Percentiles rank a stretch among this genome's conserved stretches.
Evolutionary conservation across 2,888 invertebrate genomes (phyloP).

Genomic region (Lepidocyrtoides sp.): DNA sequence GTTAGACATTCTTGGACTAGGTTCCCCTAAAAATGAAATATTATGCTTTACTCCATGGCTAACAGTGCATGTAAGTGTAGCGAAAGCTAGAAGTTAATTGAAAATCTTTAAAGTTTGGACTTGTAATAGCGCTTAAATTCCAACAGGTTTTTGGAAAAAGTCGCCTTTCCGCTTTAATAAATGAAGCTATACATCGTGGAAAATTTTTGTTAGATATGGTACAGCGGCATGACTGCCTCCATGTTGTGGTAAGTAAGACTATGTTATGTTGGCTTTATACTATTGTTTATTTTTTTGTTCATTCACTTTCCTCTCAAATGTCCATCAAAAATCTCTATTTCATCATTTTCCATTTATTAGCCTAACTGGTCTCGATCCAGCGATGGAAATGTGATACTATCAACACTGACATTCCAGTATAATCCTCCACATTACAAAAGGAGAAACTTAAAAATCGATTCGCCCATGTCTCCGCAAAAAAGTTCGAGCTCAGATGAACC

Average conservation of each 20-base stretch:
- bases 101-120: too few species aligned
- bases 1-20: conserved; percentile 82
- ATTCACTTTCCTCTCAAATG: too few species aligned
- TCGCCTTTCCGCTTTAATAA: conserved; percentile 80
- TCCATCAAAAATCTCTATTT: not conserved
- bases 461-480: conserved; percentile 47
- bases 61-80: conserved; percentile 81
- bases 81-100: conserved; percentile 18
- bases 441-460: conserved; percentile 61
- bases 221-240: conserved; percentile 82
- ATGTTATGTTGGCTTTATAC: not conserved
- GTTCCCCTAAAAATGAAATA: conserved; percentile 80
- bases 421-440: conserved; percentile 80
- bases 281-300: too few species aligned
- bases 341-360: conserved; percentile 58
- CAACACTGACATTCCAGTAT: conserved; percentile 85
- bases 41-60: conserved; percentile 85
- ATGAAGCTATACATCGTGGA: conserved; percentile 82
- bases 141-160: conserved; percentile 83
- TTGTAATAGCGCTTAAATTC: not conserved
- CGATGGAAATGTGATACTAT: conserved; percentile 83
- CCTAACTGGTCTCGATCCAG: conserved; percentile 84
- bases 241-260: conserved; percentile 81
- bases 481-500: conserved; percentile 52
- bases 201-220: conserved; percentile 83